A percentile compares a stretch with the other conserved stretches of the same genome.
phyloP scores from a whole-genome alignment of 2,113 vertebrate genomes.

The Lethenteron camtschaticum region DNA sequence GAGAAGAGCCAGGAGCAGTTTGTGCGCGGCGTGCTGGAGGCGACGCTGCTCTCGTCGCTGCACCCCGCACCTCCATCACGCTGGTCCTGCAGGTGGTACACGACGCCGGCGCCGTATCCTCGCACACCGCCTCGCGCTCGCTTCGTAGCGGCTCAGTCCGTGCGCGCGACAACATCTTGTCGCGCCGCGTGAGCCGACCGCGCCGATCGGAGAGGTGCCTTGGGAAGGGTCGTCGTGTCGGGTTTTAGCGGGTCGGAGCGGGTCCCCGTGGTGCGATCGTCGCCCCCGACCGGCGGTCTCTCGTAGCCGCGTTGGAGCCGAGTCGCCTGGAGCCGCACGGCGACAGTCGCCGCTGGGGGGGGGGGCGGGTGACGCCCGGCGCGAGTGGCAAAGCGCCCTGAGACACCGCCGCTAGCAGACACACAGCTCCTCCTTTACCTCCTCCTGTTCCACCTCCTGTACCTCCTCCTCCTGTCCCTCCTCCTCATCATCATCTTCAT shows the following conservation, averaged over 20 bases:
- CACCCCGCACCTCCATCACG: constrained; percentile 57
- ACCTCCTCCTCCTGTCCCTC: no score
- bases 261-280: no score
- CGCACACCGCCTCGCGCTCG: background rate
- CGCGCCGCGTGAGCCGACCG: background rate
- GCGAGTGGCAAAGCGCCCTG: no score
- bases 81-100: constrained; percentile 57
- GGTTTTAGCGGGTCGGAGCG: background rate
- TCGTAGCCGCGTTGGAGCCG: no score
- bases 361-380: no score
- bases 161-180: background rate
- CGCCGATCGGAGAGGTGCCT: background rate
- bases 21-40: constrained; percentile 48
- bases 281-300: no score
- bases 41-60: constrained; percentile 31
- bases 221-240: background rate
- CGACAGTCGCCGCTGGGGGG: no score
- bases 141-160: background rate
- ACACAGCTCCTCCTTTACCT: no score
- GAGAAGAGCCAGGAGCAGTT: constrained; percentile 55
- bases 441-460: no score
- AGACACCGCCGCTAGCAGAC: no score
- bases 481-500: no score
- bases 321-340: no score
- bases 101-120: constrained; percentile 72